Percentiles rank a stretch among this genome's conserved stretches.
These are phyloP conservation scores for Amiota communis DNA, from an alignment of 2,888 invertebrate species.

Conservation along the genomic window DNA sequence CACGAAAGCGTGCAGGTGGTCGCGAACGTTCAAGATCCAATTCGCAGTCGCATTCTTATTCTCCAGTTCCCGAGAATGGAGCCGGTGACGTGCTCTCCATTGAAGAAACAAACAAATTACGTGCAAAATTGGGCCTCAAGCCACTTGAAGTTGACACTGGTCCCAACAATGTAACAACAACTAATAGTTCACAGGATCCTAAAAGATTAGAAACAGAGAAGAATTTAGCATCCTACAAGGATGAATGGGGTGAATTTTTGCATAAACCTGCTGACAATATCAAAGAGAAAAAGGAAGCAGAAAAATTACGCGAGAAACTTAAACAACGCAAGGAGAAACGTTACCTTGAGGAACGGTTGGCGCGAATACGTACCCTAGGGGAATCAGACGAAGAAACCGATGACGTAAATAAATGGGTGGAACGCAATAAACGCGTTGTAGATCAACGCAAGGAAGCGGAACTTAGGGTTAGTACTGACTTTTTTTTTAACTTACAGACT, in stretches of 20 bases:
- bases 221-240: conserved; percentile 67
- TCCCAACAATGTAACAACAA: conserved; percentile 73
- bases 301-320: conserved; percentile 87
- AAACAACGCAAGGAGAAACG: conserved; percentile 84
- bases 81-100: conserved; percentile 80
- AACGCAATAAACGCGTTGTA: conserved; percentile 83
- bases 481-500: not conserved
- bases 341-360: conserved; percentile 79
- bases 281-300: conserved; percentile 81
- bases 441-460: conserved; percentile 89
- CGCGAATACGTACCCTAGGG: conserved; percentile 83
- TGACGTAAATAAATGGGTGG: conserved; percentile 86
- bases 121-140: conserved; percentile 94
- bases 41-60: conserved; percentile 56
- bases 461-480: conserved; percentile 74
- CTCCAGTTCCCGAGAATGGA: conserved; percentile 72
- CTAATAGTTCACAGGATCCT: conserved; percentile 41
- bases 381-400: conserved; percentile 85
- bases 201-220: conserved; percentile 54
- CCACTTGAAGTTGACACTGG: conserved; percentile 82
- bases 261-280: conserved; percentile 89
- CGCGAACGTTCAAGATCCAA: conserved; percentile 51
- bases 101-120: conserved; percentile 89
- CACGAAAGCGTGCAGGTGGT: conserved; percentile 42
- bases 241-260: conserved; percentile 83